Base-by-base conservation (phyloP, 2,113 vertebrate species). In the Micronycteris hirsuta region DNA sequence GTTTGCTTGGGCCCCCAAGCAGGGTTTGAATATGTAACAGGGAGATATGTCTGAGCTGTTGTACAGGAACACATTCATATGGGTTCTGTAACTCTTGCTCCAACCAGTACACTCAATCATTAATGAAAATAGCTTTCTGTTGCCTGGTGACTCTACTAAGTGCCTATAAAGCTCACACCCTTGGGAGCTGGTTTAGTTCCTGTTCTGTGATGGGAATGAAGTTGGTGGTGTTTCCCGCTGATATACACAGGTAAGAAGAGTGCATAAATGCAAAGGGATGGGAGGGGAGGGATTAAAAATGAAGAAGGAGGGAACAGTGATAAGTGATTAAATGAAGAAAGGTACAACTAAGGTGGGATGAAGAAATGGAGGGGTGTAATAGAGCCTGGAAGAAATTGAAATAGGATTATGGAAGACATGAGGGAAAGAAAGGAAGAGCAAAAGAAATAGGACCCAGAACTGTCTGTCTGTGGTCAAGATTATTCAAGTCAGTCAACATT, bases 191-290 rank as follows among this genome's bases (percentile, higher is more conserved):
- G 9, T 54, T 96, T 86, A 61, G 47, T 95, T 24, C 24, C 71
- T 52, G 31, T 31, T 94, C 47, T 83, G 54, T 56, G 47, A 47
- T 47, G 61, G 63, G 13, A 65, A 2, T 67, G 65, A 86, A 74
- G 54, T 49, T 67, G 91, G 11, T 89, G 19, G 19, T 89, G 41
- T 86, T 89, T 91, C 38, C 47, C 63, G 26, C 54, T 86, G 54
- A 71, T n/a, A 43, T 96, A 47, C 87, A 1, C 76, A 96, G 97
- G 96, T 97, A 96, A 97, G 94, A 38, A 43, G 54, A 80, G 9
- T 83, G 13, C 9, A 28, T 58, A 41, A n/a, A 12, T 73, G 81
- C 36, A 47, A 76, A 91, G 63, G 54, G 38, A 67, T 24, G 26
- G 33, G 45, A 74, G 28, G 49, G 41, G 6, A 22, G 14, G 36